Conservation (phyloP, 2,797 vertebrate species). For the Oceanodroma leucorhoa region DNA sequence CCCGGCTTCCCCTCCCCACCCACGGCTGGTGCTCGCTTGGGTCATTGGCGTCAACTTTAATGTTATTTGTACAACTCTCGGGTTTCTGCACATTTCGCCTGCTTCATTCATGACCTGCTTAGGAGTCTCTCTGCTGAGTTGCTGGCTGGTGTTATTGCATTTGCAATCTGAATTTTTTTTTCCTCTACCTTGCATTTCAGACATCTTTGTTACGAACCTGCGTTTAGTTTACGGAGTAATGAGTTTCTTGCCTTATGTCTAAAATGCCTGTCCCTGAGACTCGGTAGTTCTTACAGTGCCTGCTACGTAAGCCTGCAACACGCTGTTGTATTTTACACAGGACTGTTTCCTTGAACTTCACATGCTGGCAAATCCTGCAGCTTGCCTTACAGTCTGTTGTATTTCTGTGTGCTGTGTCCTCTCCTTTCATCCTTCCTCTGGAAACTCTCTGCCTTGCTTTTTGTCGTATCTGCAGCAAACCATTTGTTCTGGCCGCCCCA, state of each 20-base stretch:
- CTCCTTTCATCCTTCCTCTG: not conserved
- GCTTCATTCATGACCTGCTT: not conserved
- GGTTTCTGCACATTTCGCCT: not conserved
- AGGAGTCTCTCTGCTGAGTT: not conserved
- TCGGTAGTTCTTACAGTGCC: rapidly evolving
- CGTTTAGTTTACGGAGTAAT: not conserved
- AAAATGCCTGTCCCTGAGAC: not conserved
- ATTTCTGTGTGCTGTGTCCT: not conserved
- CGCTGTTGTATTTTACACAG: not conserved
- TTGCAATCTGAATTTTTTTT: not conserved
- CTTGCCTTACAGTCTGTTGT: not conserved
- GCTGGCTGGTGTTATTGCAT: not conserved
- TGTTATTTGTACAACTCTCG: not conserved
- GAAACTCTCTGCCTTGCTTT: not conserved
- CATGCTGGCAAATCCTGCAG: not conserved
- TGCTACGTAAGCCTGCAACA: rapidly evolving
- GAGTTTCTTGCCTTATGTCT: not conserved
- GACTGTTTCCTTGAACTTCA: not conserved
- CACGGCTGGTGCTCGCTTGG: rapidly evolving
- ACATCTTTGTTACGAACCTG: not conserved
- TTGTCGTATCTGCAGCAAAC: not conserved
- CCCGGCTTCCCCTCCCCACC: rapidly evolving
- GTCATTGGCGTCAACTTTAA: rapidly evolving
- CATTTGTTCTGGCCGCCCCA: not conserved
- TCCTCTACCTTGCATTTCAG: not conserved